Percentiles rank a stretch among this genome's conserved stretches.
Conservation (phyloP, 2,797 vertebrate genomes). For the Manis javanica region DNA sequence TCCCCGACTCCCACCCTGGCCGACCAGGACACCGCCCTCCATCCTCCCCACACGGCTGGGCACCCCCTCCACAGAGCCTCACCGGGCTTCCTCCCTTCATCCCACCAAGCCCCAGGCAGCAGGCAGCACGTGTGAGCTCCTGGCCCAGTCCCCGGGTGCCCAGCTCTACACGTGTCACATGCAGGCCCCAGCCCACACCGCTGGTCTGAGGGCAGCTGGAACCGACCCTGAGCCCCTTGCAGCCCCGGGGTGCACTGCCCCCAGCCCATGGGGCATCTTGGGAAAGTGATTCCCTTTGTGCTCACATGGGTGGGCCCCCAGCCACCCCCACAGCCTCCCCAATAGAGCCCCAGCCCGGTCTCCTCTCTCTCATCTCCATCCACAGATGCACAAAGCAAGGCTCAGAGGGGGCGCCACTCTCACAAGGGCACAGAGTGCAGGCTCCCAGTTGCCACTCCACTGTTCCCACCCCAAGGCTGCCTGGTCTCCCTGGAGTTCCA, state of each 20-base stretch:
- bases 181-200: too few relatives aligned
- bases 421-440: rapidly evolving
- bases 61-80: not conserved
- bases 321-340: rapidly evolving
- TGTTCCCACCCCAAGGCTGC: not conserved
- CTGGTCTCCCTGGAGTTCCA: not conserved
- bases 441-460: rapidly evolving
- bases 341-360: rapidly evolving
- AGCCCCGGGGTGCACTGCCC: too few relatives aligned
- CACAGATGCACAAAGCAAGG: not conserved
- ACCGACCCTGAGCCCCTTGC: too few relatives aligned
- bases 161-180: too few relatives aligned
- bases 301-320: not conserved
- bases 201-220: too few relatives aligned
- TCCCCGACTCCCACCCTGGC: not conserved
- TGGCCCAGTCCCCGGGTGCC: too few relatives aligned
- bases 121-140: not conserved
- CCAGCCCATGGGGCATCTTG: too few relatives aligned
- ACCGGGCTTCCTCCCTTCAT: not conserved
- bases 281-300: not conserved
- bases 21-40: not conserved
- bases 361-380: not conserved
- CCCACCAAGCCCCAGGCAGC: not conserved
- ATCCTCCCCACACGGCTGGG: not conserved
- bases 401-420: not conserved